Evolutionary conservation across 2,113 vertebrate species (phyloP).

Genomic region (Heloderma charlesbogerti): DNA sequence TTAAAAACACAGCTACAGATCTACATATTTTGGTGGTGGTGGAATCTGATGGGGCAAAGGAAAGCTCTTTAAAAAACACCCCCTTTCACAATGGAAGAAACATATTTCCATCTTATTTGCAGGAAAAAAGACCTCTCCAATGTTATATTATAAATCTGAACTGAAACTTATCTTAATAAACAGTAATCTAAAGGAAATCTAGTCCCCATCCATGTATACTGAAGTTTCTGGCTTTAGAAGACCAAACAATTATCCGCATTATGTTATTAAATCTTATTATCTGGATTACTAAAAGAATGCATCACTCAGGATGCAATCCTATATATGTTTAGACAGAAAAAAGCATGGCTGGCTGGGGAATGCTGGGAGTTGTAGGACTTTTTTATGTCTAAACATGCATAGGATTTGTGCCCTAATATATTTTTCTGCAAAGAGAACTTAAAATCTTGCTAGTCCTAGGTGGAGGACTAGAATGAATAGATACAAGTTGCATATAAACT

Average conservation of each 20-base stretch:
- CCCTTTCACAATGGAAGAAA: not conserved
- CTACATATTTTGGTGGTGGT: not conserved
- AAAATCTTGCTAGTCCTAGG: not conserved
- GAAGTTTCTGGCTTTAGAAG: not conserved
- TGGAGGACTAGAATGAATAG: not conserved
- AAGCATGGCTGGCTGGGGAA: no score
- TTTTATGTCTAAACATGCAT: no score
- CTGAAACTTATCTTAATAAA: slow-evolving; percentile 1
- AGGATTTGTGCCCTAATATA: no score
- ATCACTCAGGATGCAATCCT: no score
- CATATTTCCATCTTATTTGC: not conserved
- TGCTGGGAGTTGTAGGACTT: no score
- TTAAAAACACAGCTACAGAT: not conserved
- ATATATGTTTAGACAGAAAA: no score
- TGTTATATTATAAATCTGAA: not conserved
- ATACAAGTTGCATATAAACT: not conserved
- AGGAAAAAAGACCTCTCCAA: not conserved
- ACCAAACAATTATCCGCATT: not conserved
- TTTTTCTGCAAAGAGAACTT: not conserved
- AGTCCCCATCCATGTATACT: not conserved
- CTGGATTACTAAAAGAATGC: not conserved
- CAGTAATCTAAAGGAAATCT: not conserved
- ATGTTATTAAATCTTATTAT: not conserved
- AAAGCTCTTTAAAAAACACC: not conserved
- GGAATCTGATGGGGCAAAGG: not conserved